phyloP scores from a whole-genome alignment of 2,888 invertebrate species.

The Drosophila macrothrix region DNA sequence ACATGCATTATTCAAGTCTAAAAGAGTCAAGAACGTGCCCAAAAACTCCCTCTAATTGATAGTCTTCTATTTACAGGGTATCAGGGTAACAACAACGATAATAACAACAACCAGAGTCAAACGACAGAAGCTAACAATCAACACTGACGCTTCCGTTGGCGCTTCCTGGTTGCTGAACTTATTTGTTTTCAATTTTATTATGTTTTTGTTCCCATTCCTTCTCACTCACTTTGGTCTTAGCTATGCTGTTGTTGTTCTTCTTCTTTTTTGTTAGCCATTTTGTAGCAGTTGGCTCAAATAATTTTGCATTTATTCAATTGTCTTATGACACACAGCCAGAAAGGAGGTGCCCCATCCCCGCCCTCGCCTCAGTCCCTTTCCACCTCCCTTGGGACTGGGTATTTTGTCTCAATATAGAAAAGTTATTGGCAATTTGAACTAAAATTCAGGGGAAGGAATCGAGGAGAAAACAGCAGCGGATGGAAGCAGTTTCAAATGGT shows the following conservation, averaged over 20 bases:
- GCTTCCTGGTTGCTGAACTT: constrained; percentile 64
- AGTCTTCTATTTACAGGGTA: constrained; percentile 14
- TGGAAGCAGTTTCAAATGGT: not conserved
- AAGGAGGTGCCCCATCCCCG: not conserved
- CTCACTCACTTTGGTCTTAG: not conserved
- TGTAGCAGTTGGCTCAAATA: constrained; percentile 37
- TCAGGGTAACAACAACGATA: constrained; percentile 22
- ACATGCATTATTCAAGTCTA: not conserved
- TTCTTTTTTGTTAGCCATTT: constrained; percentile 21
- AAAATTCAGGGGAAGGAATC: not conserved
- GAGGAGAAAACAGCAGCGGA: not conserved
- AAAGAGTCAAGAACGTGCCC: too few relatives aligned
- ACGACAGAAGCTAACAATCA: constrained; percentile 65
- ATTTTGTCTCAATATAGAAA: constrained; percentile 43
- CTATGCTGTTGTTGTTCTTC: not conserved
- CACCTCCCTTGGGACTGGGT: not conserved
- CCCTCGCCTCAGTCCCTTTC: too few relatives aligned
- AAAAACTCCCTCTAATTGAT: not conserved
- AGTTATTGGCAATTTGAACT: constrained; percentile 34
- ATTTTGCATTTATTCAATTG: constrained; percentile 53
- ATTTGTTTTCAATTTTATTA: constrained; percentile 73
- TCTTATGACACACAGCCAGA: constrained; percentile 18
- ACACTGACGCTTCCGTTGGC: constrained; percentile 58
- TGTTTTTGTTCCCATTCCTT: constrained; percentile 20
- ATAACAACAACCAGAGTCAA: constrained; percentile 43